Percentiles rank a stretch among this genome's conserved stretches.
Conservation (phyloP, 2,113 vertebrate genomes). For the Ameiurus melas region DNA sequence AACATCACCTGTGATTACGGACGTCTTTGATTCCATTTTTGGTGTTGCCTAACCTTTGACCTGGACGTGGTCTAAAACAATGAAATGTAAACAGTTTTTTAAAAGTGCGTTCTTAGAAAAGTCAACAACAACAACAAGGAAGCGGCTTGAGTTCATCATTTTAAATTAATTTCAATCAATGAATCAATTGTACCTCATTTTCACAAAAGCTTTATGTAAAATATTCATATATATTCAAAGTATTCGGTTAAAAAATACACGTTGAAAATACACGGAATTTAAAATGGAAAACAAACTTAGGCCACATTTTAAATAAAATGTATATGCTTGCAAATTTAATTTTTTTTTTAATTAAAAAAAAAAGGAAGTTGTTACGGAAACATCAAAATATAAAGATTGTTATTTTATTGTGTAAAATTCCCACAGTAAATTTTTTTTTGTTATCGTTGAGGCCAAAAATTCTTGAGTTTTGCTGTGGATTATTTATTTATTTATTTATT, state of each 20-base stretch:
- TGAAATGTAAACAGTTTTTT: constrained; percentile 2
- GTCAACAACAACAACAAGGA: not conserved
- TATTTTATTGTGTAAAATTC: too few relatives aligned
- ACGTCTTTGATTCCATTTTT: constrained; percentile 80
- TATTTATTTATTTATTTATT: too few relatives aligned
- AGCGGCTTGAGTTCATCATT: not conserved
- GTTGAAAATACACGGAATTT: not conserved
- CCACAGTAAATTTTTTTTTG: too few relatives aligned
- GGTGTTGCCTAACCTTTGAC: constrained; percentile 78
- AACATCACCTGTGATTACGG: constrained; percentile 76
- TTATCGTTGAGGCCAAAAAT: too few relatives aligned
- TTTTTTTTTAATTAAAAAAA: too few relatives aligned
- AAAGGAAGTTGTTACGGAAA: not conserved
- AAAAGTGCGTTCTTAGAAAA: not conserved
- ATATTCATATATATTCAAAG: not conserved
- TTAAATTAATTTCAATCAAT: not conserved
- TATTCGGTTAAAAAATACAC: not conserved
- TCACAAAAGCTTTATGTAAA: not conserved
- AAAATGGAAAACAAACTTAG: not conserved
- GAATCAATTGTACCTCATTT: not conserved
- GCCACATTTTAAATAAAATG: too few relatives aligned
- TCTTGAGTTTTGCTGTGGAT: too few relatives aligned
- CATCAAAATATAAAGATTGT: not conserved
- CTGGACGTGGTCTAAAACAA: constrained; percentile 71
- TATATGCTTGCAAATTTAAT: too few relatives aligned